Conservation (phyloP, 2,113 vertebrate species). For the Psilopsiagon aurifrons region DNA sequence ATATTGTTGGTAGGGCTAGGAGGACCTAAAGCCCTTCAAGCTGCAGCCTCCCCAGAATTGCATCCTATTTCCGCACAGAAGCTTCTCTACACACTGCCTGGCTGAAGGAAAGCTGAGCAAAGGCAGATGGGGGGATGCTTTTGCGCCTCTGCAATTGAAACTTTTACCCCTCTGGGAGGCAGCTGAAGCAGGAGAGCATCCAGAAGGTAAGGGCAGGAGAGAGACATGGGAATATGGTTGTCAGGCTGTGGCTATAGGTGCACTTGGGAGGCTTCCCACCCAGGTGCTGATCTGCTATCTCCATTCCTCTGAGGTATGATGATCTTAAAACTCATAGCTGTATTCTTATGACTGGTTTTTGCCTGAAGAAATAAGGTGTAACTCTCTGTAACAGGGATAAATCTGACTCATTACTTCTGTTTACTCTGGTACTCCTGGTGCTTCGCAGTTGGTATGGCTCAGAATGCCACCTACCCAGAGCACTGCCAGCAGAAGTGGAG, state of each 20-base stretch:
- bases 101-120: neutral
- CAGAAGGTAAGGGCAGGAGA: neutral
- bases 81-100: neutral
- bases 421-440: neutral
- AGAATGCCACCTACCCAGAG: accelerated
- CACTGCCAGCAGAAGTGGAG: neutral
- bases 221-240: neutral
- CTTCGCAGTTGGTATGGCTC: accelerated
- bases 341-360: neutral
- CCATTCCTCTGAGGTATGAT: neutral
- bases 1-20: neutral
- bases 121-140: neutral
- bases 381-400: neutral
- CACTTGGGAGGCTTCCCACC: neutral
- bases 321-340: neutral
- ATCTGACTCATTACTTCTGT: neutral
- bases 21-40: neutral
- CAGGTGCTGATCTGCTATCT: neutral
- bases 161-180: neutral
- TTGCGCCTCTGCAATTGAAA: neutral
- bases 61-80: accelerated
- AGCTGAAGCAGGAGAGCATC: neutral
- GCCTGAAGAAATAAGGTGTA: neutral
- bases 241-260: neutral
- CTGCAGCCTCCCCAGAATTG: neutral